Evolutionary conservation across 2,113 vertebrate genomes (phyloP).

Genomic region (Sardina pilchardus): DNA sequence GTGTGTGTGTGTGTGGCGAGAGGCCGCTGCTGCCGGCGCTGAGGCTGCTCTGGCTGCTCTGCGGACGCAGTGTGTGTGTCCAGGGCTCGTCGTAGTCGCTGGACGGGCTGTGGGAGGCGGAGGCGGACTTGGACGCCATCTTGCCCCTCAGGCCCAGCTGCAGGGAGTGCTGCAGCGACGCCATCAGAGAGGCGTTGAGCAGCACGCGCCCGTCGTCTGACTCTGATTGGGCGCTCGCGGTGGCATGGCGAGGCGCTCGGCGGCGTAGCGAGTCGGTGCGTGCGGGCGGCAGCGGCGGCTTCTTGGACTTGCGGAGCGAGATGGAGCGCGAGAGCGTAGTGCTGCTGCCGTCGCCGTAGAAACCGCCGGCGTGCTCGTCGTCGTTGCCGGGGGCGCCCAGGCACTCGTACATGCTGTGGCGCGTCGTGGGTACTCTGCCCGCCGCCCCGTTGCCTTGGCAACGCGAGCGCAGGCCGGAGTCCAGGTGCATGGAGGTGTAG

Average conservation of each 20-base stretch:
- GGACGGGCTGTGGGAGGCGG: constrained; percentile 89
- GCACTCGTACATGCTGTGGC: constrained; percentile 86
- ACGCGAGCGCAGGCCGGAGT: constrained; percentile 74
- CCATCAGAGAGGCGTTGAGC: constrained; percentile 89
- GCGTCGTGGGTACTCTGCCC: constrained; percentile 73
- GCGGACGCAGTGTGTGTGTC: constrained; percentile 84
- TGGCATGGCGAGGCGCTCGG: constrained; percentile 63
- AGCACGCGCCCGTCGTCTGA: constrained; percentile 58
- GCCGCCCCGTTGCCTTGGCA: constrained; percentile 55
- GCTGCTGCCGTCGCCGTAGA: constrained; percentile 78
- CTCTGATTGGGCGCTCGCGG: too few species aligned
- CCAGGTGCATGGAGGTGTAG: constrained; percentile 77
- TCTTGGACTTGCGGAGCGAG: constrained; percentile 91
- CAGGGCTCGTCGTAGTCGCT: constrained; percentile 95
- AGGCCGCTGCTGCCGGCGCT: constrained; percentile 83
- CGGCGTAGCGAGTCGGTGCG: constrained; percentile 92
- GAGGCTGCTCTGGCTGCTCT: constrained; percentile 89
- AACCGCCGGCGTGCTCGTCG: constrained; percentile 64
- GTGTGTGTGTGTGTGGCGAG: constrained; percentile 72
- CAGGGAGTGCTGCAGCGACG: constrained; percentile 89
- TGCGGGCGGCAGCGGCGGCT: constrained; percentile 87
- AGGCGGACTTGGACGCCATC: constrained; percentile 78
- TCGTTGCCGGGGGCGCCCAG: constrained; percentile 58
- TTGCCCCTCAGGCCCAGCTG: constrained; percentile 82
- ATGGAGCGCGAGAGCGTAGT: constrained; percentile 86